Conservation (phyloP, 1,140 invertebrate genomes). For the Eulimnadia texana region DNA sequence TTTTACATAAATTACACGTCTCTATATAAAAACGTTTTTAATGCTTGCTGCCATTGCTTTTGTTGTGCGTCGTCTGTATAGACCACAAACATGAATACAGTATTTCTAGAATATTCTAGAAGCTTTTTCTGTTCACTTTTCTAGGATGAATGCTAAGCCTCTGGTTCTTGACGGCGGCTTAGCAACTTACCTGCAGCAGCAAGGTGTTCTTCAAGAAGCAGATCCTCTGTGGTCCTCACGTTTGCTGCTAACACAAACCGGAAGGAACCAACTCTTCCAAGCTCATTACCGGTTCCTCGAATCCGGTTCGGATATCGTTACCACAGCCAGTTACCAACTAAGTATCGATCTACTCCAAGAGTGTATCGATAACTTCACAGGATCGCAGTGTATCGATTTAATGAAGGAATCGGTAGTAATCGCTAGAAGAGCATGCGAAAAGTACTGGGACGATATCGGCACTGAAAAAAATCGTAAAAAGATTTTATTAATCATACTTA, state of each 20-base stretch:
- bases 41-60: neutral
- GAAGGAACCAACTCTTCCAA: slow-evolving; percentile 43
- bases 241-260: slow-evolving; percentile 50
- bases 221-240: slow-evolving; percentile 64
- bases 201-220: slow-evolving; percentile 41
- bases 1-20: neutral
- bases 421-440: slow-evolving; percentile 42
- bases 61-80: too few species aligned
- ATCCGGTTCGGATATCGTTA: slow-evolving; percentile 69
- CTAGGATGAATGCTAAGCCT: neutral
- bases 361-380: slow-evolving; percentile 39
- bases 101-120: too few species aligned
- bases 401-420: slow-evolving; percentile 52
- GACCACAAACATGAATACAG: too few species aligned
- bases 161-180: slow-evolving; percentile 55
- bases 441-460: neutral
- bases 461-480: slow-evolving; percentile 31
- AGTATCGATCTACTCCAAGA: slow-evolving; percentile 58
- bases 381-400: slow-evolving; percentile 44
- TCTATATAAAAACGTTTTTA: neutral
- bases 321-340: slow-evolving; percentile 80
- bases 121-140: too few species aligned
- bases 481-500: too few species aligned
- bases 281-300: slow-evolving; percentile 54
- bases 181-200: slow-evolving; percentile 53